Evolutionary conservation across 2,113 vertebrate species (phyloP).

Genomic region (Reinhardtius hippoglossoides): DNA sequence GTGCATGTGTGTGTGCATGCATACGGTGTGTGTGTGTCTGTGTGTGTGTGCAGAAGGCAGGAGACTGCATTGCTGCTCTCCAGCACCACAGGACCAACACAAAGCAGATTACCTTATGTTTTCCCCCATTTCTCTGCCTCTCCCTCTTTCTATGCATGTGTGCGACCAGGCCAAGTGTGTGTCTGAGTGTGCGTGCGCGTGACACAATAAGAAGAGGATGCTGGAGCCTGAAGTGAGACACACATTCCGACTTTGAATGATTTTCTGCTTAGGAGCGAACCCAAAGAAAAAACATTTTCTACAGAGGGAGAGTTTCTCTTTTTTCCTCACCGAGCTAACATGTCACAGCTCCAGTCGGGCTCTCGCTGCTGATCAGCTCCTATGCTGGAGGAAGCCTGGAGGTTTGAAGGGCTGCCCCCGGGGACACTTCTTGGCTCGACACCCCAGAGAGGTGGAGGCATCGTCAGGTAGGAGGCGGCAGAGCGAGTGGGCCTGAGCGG

Average conservation of each 20-base stretch:
- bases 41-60: constrained; percentile 47
- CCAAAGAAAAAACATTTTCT: constrained; percentile 7
- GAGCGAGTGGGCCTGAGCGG: constrained; percentile 48
- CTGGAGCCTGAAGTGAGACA: constrained; percentile 45
- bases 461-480: constrained; percentile 69
- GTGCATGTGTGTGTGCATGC: constrained; percentile 38
- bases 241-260: constrained; percentile 34
- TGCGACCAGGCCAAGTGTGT: constrained; percentile 14
- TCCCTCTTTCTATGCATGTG: constrained; percentile 36
- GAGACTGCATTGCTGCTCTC: constrained; percentile 74
- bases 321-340: background rate
- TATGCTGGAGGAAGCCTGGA: constrained; percentile 46
- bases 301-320: background rate
- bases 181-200: background rate
- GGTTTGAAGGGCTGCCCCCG: constrained; percentile 50
- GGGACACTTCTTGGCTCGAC: constrained; percentile 58
- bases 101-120: constrained; percentile 52
- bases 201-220: constrained; percentile 23
- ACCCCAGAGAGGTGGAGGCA: constrained; percentile 68
- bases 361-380: constrained; percentile 31
- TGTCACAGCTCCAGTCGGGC: constrained; percentile 34
- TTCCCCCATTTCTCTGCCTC: constrained; percentile 33
- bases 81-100: constrained; percentile 49
- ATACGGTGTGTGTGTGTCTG: constrained; percentile 35
- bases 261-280: background rate